A percentile compares a stretch with the other conserved stretches of the same genome.
These are phyloP conservation scores for Isurus oxyrinchus DNA, from an alignment of 2,113 vertebrate species.

Conservation along the genomic window DNA sequence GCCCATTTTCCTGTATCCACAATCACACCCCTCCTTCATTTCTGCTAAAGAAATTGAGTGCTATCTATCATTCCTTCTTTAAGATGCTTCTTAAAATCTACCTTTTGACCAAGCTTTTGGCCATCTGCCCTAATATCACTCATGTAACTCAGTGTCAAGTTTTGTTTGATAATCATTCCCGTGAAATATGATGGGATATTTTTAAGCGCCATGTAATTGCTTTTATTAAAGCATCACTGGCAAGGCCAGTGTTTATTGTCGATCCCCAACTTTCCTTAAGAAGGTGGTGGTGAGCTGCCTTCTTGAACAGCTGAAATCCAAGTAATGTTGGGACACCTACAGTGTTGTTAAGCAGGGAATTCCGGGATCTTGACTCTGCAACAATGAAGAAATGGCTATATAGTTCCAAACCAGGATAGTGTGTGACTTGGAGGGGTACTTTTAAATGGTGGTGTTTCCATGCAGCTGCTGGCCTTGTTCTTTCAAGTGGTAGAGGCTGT, in stretches of 20 bases:
- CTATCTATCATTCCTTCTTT: background rate
- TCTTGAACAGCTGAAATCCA: background rate
- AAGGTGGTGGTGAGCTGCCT: background rate
- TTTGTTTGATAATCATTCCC: background rate
- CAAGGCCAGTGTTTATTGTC: too few species aligned
- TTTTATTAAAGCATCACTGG: too few species aligned
- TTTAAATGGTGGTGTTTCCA: too few species aligned
- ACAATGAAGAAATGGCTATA: background rate
- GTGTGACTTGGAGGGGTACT: background rate
- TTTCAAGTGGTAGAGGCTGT: too few species aligned
- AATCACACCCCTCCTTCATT: background rate
- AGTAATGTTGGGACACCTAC: background rate
- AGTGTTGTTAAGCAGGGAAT: background rate
- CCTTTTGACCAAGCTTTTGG: background rate
- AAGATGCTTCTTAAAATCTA: background rate
- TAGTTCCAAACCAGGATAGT: background rate
- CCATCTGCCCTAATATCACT: background rate
- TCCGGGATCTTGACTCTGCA: background rate
- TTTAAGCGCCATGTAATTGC: too few species aligned
- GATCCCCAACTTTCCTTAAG: background rate
- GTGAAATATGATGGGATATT: background rate
- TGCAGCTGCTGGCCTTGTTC: too few species aligned
- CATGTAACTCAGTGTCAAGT: background rate
- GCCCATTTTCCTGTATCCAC: background rate
- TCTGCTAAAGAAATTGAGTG: background rate